A percentile compares a stretch with the other conserved stretches of the same genome.
These are phyloP conservation scores for Drosophila hamatofila DNA, from an alignment of 2,888 invertebrate genomes.

Conservation along the genomic window DNA sequence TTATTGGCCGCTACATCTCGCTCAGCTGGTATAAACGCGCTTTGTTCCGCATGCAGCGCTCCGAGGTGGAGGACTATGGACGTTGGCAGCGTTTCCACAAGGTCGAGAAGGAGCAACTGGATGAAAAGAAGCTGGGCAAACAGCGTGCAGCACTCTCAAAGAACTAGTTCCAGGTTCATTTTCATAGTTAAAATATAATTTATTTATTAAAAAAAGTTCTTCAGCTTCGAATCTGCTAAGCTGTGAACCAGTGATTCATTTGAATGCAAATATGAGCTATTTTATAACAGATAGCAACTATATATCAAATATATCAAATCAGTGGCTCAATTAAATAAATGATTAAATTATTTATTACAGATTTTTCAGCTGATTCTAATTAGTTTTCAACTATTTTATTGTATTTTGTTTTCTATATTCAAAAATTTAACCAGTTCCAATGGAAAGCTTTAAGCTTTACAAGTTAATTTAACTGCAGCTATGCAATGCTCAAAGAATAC, in stretches of 20 bases:
- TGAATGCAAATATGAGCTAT: not conserved
- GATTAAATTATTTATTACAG: not conserved
- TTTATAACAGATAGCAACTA: not conserved
- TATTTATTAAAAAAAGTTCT: not conserved
- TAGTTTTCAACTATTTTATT: too few relatives aligned
- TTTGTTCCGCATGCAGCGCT: slow-evolving; percentile 77
- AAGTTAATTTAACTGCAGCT: too few relatives aligned
- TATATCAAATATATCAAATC: too few relatives aligned
- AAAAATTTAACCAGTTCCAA: too few relatives aligned
- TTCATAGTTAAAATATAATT: not conserved
- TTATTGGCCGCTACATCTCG: slow-evolving; percentile 81
- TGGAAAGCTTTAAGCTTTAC: too few relatives aligned
- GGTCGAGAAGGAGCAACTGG: slow-evolving; percentile 76
- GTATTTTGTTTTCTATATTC: too few relatives aligned
- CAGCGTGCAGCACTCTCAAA: slow-evolving; percentile 54
- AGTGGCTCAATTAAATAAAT: too few relatives aligned
- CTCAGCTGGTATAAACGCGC: slow-evolving; percentile 83
- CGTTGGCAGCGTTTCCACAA: slow-evolving; percentile 76
- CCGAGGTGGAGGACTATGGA: slow-evolving; percentile 72
- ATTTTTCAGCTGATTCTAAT: not conserved
- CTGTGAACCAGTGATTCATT: not conserved
- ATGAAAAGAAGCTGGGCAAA: slow-evolving; percentile 69
- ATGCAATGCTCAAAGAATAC: too few relatives aligned
- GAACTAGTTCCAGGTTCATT: slow-evolving; percentile 4
- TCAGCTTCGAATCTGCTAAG: not conserved